Evolutionary conservation across 2,888 invertebrate species (phyloP), one percentile per base, ranked within the genome.

Genomic region (Eupelmus urozonus): DNA sequence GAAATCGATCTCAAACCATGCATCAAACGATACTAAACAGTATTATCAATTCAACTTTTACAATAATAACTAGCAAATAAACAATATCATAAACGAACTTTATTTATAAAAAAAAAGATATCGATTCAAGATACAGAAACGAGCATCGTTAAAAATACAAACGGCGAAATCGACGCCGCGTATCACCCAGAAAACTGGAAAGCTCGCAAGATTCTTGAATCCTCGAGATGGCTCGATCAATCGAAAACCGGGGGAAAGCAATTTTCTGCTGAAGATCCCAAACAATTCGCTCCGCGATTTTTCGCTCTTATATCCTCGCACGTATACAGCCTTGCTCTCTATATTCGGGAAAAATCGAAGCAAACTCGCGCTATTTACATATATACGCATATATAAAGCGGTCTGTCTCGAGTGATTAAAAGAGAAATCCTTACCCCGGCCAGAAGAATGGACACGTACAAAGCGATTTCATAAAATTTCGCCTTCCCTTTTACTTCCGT

Each of bases 201-300:
- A 40, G 3, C 27, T n/a, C 20, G 1, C 62, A 9, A 23, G 13
- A n/a, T 7, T n/a, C 63, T 51, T 11, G 20, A 51, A 49, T 65
- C 45, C 49, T 65, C 49, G 51, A 65, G 65, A 65, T 29, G 18
- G 34, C 45, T 45, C 69, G 69, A 70, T 57, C 57, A 59, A 70
- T 70, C 59, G 57, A 59, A 45, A 53, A 27, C 27, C n/a, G 20
- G 11, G 51, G 20, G 7, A 70, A 69, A 59, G 69, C 69, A 74
- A 74, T 74, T 62, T 74, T 65, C 73, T 16, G 29, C 20, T 11
- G 34, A 59, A 23, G 45, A 60, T 60, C 60, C 60, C 53, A 65
- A 73, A 55, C 65, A 57, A 73, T 65, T 63, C 53, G 11, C 72
- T 11, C 57, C 59, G 11, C 69, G 76, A 72, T 62, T 62, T 67